Evolutionary conservation across 1,140 invertebrate species (phyloP), one percentile per base, ranked within the genome.

Genomic region (Apocrypta bakeri): DNA sequence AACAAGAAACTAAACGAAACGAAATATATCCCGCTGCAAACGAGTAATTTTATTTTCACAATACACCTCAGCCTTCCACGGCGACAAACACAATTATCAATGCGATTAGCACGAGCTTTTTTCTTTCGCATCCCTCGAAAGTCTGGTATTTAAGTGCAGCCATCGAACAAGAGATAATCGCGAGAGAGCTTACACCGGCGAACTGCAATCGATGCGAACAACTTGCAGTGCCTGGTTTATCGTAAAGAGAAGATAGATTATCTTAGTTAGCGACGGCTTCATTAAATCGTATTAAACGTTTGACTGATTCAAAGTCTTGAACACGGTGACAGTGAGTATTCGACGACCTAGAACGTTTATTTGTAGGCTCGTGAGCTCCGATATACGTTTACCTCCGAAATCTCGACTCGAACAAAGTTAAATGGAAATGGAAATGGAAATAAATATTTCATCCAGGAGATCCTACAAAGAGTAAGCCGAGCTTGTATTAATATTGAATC

Each of bases 181-280:
- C 21, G 2, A 56, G 48, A 21, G 48, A 21, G 48, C 48, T 56
- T 56, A 56, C 48, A 56, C n/a, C 48, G n/a, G 48, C 48, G 8
- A 2, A 9, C 33, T 21, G 48, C 48, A 56, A 56, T n/a, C 17
- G 48, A 56, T 56, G 48, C 48, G 17, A n/a, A n/a, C n/a, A n/a
- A 7, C 48, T 6, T 17, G 21, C 2, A 77, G 71, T 76, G 82
- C 81, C 80, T 79, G 63, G 73, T 83, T 69, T 85, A 87, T 87
- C 79, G 82, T 85, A 81, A 86, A 79, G 84, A 74, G n/a, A 86
- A 84, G 82, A 84, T 83, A 74, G 81, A 89, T 89, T 87, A 87
- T 86, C 83, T 87, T 86, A 87, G 84, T 88, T 85, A 85, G 83
- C 68, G 37, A 84, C 64, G 84, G 85, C 87, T 89, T 88, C 84